Evolutionary conservation across 2,113 vertebrate genomes (phyloP), one percentile per base, ranked within the genome.

Genomic region (Etia nguti): DNA sequence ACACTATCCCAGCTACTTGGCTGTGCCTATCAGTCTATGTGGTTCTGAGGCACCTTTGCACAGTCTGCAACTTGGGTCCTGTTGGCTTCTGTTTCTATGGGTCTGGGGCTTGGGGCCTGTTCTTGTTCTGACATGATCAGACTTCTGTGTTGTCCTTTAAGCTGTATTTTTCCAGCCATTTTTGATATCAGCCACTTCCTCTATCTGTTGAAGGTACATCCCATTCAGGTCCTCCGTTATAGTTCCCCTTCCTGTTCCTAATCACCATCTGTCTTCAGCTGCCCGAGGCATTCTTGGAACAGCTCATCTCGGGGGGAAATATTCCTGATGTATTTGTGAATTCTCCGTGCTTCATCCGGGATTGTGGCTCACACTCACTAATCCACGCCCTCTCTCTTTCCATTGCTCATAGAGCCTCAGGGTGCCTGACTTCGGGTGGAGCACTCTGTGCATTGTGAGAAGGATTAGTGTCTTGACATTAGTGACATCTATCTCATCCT

Each of bases 51-150:
- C 59, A 62, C 31, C 31, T 62, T 62, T 62, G 59, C 59, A 62
- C 59, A 36, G 4, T 62, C 59, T 62, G 31, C 31, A 62, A 62
- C n/a, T 62, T 62, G 31, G 59, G 4, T 36, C 31, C 31, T 2
- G 31, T 12, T 36, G 59, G 18, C 59, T 1, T 62, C 59, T 62
- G 18, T 62, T 18, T 62, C 0, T 12, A 3, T 62, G 10, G 18
- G n/a, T 62, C 0, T 0, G 18, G 0, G 31, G 59, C 31, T 36
- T 0, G 4, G 59, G 18, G 18, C 59, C 59, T 62, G 3, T 62
- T n/a, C 31, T 62, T 62, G 59, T 62, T 36, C 0, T 62, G 31
- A 36, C 59, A 36, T 3, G 59, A 62, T 62, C 31, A 36, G 1
- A 62, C 31, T 36, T 62, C 10, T n/a, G 31, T 62, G 31, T 36